Evolutionary conservation across 2,113 vertebrate genomes (phyloP).

Genomic region (Castor canadensis): DNA sequence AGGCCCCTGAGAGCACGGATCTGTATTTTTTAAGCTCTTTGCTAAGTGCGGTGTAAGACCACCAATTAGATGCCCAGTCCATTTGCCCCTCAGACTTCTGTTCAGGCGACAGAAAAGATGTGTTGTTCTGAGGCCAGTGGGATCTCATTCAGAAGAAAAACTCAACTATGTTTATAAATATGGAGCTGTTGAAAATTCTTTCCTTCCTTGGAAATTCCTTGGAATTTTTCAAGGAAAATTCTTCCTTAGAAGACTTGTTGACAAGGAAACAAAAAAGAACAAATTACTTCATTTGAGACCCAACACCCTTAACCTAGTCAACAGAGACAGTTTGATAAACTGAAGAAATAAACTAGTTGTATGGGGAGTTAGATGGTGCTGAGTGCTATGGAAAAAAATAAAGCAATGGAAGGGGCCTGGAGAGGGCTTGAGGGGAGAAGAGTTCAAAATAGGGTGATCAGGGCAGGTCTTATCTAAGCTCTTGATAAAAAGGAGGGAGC

Average conservation of each 20-base stretch:
- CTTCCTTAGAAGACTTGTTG: conserved; percentile 58
- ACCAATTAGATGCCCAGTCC: background rate
- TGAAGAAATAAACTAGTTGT: background rate
- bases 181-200: conserved; percentile 61
- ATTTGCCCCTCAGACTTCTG: background rate
- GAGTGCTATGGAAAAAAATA: background rate
- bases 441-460: background rate
- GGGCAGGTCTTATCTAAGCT: background rate
- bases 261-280: conserved; percentile 44
- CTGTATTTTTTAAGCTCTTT: background rate
- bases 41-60: background rate
- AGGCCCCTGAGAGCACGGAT: background rate
- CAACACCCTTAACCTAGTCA: background rate
- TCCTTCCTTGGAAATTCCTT: conserved; percentile 13
- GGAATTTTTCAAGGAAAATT: no score
- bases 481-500: background rate
- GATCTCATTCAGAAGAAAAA: background rate
- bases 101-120: background rate
- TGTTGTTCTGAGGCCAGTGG: conserved; percentile 27
- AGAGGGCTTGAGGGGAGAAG: background rate
- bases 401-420: background rate
- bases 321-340: background rate
- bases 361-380: background rate
- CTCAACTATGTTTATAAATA: conserved; percentile 44
- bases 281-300: background rate